These are phyloP conservation scores for Mesoligia furuncula DNA, from an alignment of 2,888 invertebrate species.

Conservation along the genomic window DNA sequence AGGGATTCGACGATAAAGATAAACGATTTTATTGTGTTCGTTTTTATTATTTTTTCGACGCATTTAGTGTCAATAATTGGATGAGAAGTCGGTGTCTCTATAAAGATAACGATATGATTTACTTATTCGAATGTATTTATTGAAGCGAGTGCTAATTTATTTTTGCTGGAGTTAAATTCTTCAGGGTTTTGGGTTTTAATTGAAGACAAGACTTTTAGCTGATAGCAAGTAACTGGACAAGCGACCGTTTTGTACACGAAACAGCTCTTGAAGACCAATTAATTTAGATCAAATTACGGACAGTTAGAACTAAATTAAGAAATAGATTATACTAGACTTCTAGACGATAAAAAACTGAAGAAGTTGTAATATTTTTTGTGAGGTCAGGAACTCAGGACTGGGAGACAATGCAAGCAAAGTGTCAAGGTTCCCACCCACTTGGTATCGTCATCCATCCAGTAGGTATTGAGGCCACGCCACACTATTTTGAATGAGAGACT, in stretches of 20 bases:
- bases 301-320: neutral
- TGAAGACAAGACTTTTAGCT: neutral
- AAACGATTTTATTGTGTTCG: conserved; percentile 57
- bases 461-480: conserved; percentile 71
- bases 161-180: neutral
- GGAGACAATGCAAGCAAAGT: conserved; percentile 56
- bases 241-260: neutral
- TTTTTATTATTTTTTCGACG: conserved; percentile 58
- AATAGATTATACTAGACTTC: neutral
- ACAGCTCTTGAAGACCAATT: neutral
- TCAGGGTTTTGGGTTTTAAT: neutral
- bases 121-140: conserved; percentile 27
- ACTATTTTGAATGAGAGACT: conserved; percentile 81
- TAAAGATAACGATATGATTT: conserved; percentile 56
- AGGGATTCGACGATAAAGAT: conserved; percentile 67
- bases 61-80: conserved; percentile 65
- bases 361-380: conserved; percentile 1
- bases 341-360: neutral
- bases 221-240: neutral
- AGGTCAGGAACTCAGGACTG: conserved; percentile 34
- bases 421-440: conserved; percentile 76
- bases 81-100: conserved; percentile 53
- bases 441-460: conserved; percentile 59
- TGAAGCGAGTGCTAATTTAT: conserved; percentile 17
- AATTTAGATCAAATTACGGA: neutral